Evolutionary conservation across 2,797 vertebrate genomes (phyloP), one percentile per base, ranked within the genome.

Genomic region (Falco novaeseelandiae): DNA sequence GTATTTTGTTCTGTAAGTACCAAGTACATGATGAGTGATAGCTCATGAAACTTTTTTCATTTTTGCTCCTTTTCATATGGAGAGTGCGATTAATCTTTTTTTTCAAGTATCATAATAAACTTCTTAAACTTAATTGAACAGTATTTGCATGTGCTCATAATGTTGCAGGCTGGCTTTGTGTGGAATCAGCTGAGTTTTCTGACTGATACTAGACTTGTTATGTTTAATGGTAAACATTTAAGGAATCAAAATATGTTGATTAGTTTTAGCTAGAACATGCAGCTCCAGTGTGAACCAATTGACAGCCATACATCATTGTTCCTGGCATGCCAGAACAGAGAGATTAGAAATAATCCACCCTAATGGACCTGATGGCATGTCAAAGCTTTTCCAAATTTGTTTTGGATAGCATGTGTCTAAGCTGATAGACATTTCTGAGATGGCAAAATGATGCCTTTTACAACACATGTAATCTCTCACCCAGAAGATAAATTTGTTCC

Each of bases 341-440:
- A 67, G 67, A 81, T 89, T 93, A 90, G 59, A 89, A 88, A 61
- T 69, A 84, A 91, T 92, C 74, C 79, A 58, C 65, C 27, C 62
- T 89, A 89, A 92, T 80, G 76, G 79, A 78, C 44, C n/a, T 67
- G 86, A 85, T 81, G 36, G 38, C 2, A 4, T n/a, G 38, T 80
- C 44, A 90, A 62, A 94, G 52, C 49, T 80, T 93, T 94, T 95
- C 55, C n/a, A 48, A 71, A 87, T 95, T 89, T 92, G 32, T 89
- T 97, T 88, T 80, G 78, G 38, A 80, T 74, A 86, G 6, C 74
- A 58, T 14, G 26, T 46, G 51, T 71, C 80, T 91, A 82, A 90
- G 23, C 36, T 69, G 66, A 90, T 71, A 94, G 32, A 58, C 52
- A 44, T 93, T 80, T 92, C 52, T 81, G 73, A 92, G 34, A 54